Evolutionary conservation across 2,113 vertebrate genomes (phyloP), one percentile per base, ranked within the genome.

Genomic region (Sakesphorus luctuosus): DNA sequence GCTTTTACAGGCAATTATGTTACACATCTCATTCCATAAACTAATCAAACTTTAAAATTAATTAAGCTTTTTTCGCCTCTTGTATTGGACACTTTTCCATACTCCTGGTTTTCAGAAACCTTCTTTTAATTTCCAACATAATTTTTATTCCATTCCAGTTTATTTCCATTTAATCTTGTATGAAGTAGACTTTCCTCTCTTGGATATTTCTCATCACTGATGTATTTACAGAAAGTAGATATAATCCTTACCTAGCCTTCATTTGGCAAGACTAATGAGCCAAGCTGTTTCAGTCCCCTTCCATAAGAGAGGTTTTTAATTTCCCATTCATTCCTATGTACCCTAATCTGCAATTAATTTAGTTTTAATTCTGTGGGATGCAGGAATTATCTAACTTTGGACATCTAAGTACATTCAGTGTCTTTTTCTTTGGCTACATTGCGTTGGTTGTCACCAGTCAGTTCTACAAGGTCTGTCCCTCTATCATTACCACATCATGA

Each of bases 31-130:
- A 58, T 89, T 94, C 85, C 25, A 73, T 85, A 94, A 87, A 89
- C 36, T 82, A 87, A 93, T 95, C 66, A 78, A 91, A 95, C 58
- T 87, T 91, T 68, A 68, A 91, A 92, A 82, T 89, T 82, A 95
- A 95, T 95, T 91, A 96, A 84, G n/a, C 11, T 73, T 94, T 89
- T 87, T 94, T 5, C 36, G 43, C 25, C 17, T 85, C 33, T 81
- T 87, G 10, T 75, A 72, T 56, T 72, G 52, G 72, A 81, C 26
- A 56, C 3, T 84, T 52, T 95, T 89, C 47, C 18, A 82, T 33
- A 67, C 17, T 67, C 33, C 15, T 87, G 36, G 14, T 84, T 89
- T 65, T 89, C 83, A 81, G 68, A 87, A 93, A 67, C 7, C 29
- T 84, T 84, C 13, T 91, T 89, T 81, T 87, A 75, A 74, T 94